These are phyloP conservation scores for Pseudonaja textilis DNA, from an alignment of 2,113 vertebrate genomes.

Conservation along the genomic window DNA sequence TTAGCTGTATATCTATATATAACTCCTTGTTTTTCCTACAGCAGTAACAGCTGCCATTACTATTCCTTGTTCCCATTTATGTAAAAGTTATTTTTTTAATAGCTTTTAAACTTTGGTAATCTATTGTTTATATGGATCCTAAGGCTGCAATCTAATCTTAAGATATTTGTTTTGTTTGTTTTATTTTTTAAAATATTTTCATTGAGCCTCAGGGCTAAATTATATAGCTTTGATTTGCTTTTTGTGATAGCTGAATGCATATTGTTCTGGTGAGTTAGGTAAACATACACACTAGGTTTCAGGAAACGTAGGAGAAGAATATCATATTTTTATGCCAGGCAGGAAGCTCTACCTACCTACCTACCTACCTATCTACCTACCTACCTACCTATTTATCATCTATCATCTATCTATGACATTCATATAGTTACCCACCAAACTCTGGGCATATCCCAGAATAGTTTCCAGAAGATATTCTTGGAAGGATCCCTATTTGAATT, in stretches of 20 bases:
- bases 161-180: not conserved
- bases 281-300: conserved; percentile 8
- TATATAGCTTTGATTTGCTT: conserved; percentile 3
- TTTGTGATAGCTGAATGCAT: not conserved
- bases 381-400: too few relatives aligned
- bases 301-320: conserved; percentile 13
- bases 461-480: not conserved
- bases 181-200: not conserved
- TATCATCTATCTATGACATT: too few relatives aligned
- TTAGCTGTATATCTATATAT: not conserved
- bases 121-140: conserved; percentile 10
- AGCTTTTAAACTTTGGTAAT: conserved; percentile 10
- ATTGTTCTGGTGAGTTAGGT: conserved; percentile 1
- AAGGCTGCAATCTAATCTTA: conserved; percentile 27
- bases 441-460: not conserved
- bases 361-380: too few relatives aligned
- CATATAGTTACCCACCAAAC: not conserved
- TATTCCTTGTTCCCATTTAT: not conserved
- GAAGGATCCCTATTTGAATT: not conserved
- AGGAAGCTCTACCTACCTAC: not conserved
- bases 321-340: conserved; percentile 8
- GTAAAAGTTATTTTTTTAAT: not conserved
- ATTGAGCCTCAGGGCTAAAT: not conserved
- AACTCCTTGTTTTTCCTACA: not conserved
- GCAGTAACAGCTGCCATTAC: not conserved